These are phyloP conservation scores for Acanthosepion esculentum DNA, from an alignment of 2,888 invertebrate species.

Conservation along the genomic window DNA sequence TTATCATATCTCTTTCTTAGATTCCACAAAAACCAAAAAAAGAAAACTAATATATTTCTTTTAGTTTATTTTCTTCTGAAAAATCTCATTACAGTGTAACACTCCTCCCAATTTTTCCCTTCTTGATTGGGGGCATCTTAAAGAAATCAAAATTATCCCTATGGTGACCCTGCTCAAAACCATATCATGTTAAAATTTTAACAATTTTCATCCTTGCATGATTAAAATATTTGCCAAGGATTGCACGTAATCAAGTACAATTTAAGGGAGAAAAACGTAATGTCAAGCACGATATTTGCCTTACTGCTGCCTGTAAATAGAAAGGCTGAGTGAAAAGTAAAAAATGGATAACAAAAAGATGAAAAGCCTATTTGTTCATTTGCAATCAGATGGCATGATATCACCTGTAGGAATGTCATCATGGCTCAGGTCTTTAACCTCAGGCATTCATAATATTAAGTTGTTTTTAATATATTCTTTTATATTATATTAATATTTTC, in stretches of 20 bases:
- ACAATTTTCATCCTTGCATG: background rate
- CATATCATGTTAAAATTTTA: background rate
- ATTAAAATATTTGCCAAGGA: background rate
- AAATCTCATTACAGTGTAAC: background rate
- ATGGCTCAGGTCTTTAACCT: background rate
- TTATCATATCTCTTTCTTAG: background rate
- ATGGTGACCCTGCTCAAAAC: background rate
- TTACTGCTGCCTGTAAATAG: background rate
- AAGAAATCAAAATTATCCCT: background rate
- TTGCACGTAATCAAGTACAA: background rate
- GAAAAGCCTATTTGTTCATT: background rate
- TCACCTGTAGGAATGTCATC: slow-evolving; percentile 3
- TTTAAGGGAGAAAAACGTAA: background rate
- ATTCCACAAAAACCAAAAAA: background rate
- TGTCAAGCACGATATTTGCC: background rate
- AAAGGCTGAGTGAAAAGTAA: background rate
- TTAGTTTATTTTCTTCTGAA: too few species aligned
- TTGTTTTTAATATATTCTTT: background rate
- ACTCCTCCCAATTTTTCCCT: background rate
- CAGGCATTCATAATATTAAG: background rate
- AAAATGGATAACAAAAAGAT: background rate
- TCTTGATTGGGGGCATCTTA: background rate
- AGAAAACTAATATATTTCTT: background rate
- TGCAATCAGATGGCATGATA: slow-evolving; percentile 1
- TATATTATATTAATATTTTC: background rate